These are phyloP conservation scores for Digitonthophagus gazella DNA, from an alignment of 2,888 invertebrate genomes.

Conservation along the genomic window DNA sequence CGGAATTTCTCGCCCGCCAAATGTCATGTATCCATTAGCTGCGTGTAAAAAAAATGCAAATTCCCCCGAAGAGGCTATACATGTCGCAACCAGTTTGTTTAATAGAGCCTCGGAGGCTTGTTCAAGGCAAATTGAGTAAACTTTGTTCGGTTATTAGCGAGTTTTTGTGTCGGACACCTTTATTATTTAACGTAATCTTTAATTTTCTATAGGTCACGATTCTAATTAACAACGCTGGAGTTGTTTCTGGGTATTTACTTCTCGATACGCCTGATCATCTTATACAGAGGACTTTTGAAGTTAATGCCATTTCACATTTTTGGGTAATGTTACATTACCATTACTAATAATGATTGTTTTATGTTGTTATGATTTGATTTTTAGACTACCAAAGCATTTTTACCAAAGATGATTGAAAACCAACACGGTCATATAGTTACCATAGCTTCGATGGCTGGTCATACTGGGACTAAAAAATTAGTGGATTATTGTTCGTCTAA, in stretches of 20 bases:
- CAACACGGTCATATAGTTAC: constrained; percentile 92
- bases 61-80: too few relatives aligned
- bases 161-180: not conserved
- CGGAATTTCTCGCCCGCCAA: not conserved
- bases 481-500: constrained; percentile 95
- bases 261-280: constrained; percentile 82
- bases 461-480: constrained; percentile 76
- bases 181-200: not conserved
- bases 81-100: too few relatives aligned
- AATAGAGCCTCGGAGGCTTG: too few relatives aligned
- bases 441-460: constrained; percentile 78
- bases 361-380: constrained; percentile 53
- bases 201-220: constrained; percentile 58
- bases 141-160: too few relatives aligned
- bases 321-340: too few relatives aligned
- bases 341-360: too few relatives aligned
- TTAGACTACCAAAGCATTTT: constrained; percentile 92
- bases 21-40: not conserved
- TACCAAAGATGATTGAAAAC: constrained; percentile 83
- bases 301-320: constrained; percentile 87
- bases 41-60: not conserved
- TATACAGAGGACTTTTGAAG: constrained; percentile 84
- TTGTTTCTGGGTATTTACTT: constrained; percentile 76
- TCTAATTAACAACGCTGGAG: constrained; percentile 92
- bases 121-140: too few relatives aligned